phyloP scores from a whole-genome alignment of 2,113 vertebrate species.

The Odontesthes bonariensis region DNA sequence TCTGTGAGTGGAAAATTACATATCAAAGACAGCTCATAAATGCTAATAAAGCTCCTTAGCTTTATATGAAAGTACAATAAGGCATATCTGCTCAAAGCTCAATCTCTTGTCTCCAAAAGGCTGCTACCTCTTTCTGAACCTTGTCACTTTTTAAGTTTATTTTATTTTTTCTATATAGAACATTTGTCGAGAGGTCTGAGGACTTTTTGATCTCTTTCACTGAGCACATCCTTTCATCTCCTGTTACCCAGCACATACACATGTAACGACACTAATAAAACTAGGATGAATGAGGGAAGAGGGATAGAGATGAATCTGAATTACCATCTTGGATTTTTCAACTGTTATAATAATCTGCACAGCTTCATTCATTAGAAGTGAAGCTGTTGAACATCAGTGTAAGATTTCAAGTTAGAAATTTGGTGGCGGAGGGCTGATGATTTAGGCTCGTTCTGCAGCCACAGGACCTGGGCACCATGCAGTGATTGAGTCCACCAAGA shows the following conservation, averaged over 20 bases:
- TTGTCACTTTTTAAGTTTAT: neutral
- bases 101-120: slow-evolving; percentile 1
- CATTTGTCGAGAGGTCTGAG: neutral
- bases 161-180: neutral
- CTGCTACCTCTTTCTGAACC: neutral
- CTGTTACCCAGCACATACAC: neutral
- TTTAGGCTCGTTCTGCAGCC: too few relatives aligned
- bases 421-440: neutral
- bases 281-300: neutral
- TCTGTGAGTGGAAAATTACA: slow-evolving; percentile 12
- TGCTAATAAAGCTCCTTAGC: slow-evolving; percentile 5
- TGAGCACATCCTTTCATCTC: neutral
- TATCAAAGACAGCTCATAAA: slow-evolving; percentile 26
- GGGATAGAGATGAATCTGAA: neutral
- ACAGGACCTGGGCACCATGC: too few relatives aligned
- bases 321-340: slow-evolving; percentile 12
- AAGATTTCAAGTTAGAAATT: slow-evolving; percentile 18
- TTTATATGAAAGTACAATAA: slow-evolving; percentile 3
- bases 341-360: slow-evolving; percentile 17
- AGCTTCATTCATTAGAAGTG: slow-evolving; percentile 13
- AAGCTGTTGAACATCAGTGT: slow-evolving; percentile 6
- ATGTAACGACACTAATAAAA: neutral
- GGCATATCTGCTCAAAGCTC: slow-evolving; percentile 7
- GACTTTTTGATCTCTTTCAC: slow-evolving; percentile 9
- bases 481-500: too few relatives aligned